Evolutionary conservation across 2,113 vertebrate genomes (phyloP).

Genomic region (rat (Rattus norvegicus)): DNA sequence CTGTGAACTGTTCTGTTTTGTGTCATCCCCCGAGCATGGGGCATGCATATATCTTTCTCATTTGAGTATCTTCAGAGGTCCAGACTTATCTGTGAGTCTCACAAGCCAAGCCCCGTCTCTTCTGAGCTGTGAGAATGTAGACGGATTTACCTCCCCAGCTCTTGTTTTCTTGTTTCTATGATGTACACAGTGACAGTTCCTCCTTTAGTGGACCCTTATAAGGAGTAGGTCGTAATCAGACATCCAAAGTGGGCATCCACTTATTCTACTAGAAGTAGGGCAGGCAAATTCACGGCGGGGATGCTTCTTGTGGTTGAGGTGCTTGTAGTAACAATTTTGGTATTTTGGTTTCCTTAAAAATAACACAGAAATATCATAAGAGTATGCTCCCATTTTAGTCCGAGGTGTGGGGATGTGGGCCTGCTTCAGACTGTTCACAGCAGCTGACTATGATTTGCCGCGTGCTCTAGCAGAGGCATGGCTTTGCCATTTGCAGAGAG

Average conservation of each 20-base stretch:
- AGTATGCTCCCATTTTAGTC: too few relatives aligned
- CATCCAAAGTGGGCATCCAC: neutral
- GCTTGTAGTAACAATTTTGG: neutral
- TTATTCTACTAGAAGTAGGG: too few relatives aligned
- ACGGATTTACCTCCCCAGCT: neutral
- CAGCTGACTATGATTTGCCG: too few relatives aligned
- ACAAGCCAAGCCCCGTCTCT: neutral
- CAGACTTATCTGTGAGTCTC: neutral
- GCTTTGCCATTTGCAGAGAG: too few relatives aligned
- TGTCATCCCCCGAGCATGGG: neutral
- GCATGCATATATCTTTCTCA: neutral
- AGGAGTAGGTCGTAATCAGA: neutral
- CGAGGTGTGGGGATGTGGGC: too few relatives aligned
- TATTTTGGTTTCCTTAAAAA: too few relatives aligned
- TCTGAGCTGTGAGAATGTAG: neutral
- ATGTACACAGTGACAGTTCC: too few relatives aligned
- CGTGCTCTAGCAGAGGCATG: too few relatives aligned
- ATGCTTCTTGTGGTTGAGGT: neutral
- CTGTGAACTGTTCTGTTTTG: accelerated
- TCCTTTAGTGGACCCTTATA: neutral
- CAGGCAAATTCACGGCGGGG: neutral
- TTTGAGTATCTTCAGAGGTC: neutral
- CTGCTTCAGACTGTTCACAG: too few relatives aligned
- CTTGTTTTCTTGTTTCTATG: neutral
- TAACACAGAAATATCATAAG: too few relatives aligned